A percentile compares a stretch with the other conserved stretches of the same genome.
These are phyloP conservation scores for Drosophila bocki DNA, from an alignment of 1,140 invertebrate genomes.

Conservation along the genomic window DNA sequence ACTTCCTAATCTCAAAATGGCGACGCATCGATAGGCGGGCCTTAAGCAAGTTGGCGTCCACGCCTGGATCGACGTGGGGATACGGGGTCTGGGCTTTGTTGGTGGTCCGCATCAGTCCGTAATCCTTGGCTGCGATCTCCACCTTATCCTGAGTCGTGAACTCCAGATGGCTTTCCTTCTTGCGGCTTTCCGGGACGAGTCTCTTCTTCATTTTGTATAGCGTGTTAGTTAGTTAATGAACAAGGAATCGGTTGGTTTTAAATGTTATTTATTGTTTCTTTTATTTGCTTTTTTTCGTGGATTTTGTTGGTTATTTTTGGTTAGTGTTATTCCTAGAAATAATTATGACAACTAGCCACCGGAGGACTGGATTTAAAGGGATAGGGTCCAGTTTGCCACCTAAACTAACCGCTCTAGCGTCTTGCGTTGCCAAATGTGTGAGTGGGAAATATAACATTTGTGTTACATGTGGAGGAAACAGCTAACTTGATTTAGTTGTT, in stretches of 20 bases:
- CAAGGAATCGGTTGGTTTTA: background rate
- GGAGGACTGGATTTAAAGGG: background rate
- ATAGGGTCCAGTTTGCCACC: too few species aligned
- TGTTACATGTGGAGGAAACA: too few species aligned
- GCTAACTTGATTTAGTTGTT: too few species aligned
- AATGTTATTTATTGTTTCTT: background rate
- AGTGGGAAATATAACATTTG: too few species aligned
- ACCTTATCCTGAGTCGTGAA: background rate
- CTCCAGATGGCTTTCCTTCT: background rate
- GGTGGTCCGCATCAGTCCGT: slow-evolving; percentile 37
- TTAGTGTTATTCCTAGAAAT: background rate
- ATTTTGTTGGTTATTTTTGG: background rate
- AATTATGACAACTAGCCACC: background rate
- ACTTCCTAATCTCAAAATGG: background rate
- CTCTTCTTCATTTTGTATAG: background rate
- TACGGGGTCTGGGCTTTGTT: slow-evolving; percentile 42
- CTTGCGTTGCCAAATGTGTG: too few species aligned
- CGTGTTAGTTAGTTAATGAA: background rate
- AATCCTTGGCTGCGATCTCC: slow-evolving; percentile 16
- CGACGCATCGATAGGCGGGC: slow-evolving; percentile 26
- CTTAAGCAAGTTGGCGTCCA: slow-evolving; percentile 22
- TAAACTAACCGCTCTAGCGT: too few species aligned
- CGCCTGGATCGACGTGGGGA: slow-evolving; percentile 9
- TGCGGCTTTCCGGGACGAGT: background rate
- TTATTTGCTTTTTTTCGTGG: background rate